A percentile compares a stretch with the other conserved stretches of the same genome.
Evolutionary conservation across 1,140 invertebrate species (phyloP).

Genomic region (Tetramorium parvispinum): DNA sequence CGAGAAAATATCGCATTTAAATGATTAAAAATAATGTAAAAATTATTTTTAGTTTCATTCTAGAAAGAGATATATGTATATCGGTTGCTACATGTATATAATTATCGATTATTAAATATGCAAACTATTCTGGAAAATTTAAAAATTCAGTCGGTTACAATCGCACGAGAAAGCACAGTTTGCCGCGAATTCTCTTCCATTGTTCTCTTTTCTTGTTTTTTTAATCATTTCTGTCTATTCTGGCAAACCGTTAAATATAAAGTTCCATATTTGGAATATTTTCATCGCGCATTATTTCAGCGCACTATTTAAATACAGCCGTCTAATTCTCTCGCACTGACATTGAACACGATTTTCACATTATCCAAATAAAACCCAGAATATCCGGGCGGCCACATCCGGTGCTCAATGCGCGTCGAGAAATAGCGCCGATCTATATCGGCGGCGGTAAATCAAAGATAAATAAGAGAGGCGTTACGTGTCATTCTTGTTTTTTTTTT

Average conservation of each 20-base stretch:
- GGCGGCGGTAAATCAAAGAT: not conserved
- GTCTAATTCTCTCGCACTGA: conserved; percentile 5
- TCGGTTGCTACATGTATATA: not conserved
- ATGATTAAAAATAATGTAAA: not conserved
- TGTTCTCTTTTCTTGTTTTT: not conserved
- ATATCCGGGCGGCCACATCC: conserved; percentile 18
- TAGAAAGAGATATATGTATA: not conserved
- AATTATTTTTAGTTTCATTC: not conserved
- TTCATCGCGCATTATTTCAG: not conserved
- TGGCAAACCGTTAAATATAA: not conserved
- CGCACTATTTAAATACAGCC: conserved; percentile 16
- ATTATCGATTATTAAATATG: not conserved
- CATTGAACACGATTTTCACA: conserved; percentile 44
- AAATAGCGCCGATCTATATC: conserved; percentile 22
- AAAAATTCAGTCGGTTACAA: not conserved
- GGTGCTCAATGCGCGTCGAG: not conserved
- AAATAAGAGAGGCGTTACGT: not conserved
- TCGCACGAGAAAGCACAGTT: not conserved
- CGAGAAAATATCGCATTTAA: not conserved
- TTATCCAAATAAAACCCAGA: conserved; percentile 36
- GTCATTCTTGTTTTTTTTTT: not conserved
- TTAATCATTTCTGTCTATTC: not conserved
- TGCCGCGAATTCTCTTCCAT: not conserved
- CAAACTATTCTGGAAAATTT: conserved; percentile 15
- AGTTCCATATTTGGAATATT: conserved; percentile 1